phyloP scores from a whole-genome alignment of 1,140 invertebrate genomes.

The Thaumatotibia leucotreta region DNA sequence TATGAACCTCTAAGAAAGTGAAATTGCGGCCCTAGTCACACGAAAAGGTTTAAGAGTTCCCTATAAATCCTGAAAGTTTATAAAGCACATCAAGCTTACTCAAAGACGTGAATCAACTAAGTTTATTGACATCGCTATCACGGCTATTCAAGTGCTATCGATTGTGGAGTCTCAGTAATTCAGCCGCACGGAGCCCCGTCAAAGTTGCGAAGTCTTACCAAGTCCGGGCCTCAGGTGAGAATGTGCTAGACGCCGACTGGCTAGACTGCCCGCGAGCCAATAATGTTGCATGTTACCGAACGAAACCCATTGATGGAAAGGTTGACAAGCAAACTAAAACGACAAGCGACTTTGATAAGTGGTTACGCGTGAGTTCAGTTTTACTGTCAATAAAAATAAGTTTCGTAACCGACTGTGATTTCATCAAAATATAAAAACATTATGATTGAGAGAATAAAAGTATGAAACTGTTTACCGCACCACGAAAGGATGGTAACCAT shows the following conservation, averaged over 20 bases:
- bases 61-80: background rate
- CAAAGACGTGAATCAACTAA: background rate
- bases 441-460: background rate
- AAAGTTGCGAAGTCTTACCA: conserved; percentile 69
- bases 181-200: conserved; percentile 41
- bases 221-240: conserved; percentile 67
- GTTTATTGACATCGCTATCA: conserved; percentile 8
- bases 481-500: background rate
- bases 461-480: background rate
- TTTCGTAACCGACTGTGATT: background rate
- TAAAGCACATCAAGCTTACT: background rate
- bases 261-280: conserved; percentile 52
- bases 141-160: conserved; percentile 39
- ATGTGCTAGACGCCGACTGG: conserved; percentile 51
- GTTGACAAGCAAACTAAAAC: conserved; percentile 1
- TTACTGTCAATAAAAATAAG: background rate
- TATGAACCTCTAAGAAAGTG: too few relatives aligned
- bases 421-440: background rate
- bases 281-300: conserved; percentile 31
- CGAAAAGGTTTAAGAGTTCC: background rate
- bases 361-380: background rate
- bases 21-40: background rate
- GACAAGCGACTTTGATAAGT: background rate
- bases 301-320: conserved; percentile 14
- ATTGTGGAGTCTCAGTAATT: conserved; percentile 50